Conservation (phyloP, 2,797 vertebrate species). For the Buphagus erythrorhynchus region DNA sequence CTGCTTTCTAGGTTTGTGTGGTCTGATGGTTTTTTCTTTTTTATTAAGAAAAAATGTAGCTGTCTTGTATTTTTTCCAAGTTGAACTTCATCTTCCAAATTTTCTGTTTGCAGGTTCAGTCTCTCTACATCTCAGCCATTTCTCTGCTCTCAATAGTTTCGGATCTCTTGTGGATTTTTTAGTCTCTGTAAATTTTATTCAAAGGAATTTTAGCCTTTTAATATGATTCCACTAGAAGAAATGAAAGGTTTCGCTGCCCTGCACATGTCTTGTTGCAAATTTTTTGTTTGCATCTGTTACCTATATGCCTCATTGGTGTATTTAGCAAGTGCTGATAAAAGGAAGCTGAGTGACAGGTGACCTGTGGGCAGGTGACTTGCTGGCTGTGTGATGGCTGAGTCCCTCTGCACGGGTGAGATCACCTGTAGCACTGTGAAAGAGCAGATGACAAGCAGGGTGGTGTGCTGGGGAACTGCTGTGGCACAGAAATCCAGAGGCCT, state of each 20-base stretch:
- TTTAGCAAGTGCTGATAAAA: neutral
- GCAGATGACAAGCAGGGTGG: neutral
- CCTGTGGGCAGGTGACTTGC: neutral
- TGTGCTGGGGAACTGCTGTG: neutral
- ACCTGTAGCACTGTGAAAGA: neutral
- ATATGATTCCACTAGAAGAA: neutral
- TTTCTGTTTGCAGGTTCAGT: neutral
- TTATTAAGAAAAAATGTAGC: neutral
- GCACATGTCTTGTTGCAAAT: neutral
- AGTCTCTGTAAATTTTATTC: neutral
- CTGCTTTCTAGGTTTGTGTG: slow-evolving; percentile 37
- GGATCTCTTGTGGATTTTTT: neutral
- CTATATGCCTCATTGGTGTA: accelerated
- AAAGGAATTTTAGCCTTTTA: neutral
- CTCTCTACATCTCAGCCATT: neutral
- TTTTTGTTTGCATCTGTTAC: neutral
- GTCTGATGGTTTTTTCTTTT: neutral
- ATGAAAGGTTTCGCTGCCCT: neutral
- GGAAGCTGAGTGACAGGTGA: neutral
- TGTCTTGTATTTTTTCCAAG: neutral
- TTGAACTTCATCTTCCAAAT: neutral
- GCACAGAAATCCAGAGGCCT: neutral
- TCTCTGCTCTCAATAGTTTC: neutral
- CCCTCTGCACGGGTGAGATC: neutral
- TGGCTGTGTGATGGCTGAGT: neutral